These are phyloP conservation scores for Phasia obesa DNA, from an alignment of 2,888 invertebrate genomes.

Conservation along the genomic window DNA sequence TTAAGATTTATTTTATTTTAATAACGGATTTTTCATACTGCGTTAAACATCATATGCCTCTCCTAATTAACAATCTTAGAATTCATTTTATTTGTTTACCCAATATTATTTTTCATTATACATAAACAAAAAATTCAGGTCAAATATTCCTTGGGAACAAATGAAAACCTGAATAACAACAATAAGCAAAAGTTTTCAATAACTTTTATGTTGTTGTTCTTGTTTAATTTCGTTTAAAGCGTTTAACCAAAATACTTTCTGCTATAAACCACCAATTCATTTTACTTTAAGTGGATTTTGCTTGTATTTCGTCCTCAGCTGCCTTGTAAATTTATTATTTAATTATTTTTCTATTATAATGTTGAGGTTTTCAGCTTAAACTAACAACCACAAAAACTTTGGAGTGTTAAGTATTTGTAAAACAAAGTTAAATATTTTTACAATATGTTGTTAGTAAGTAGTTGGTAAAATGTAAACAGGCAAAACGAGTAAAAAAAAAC, in stretches of 20 bases:
- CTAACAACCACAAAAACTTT: constrained; percentile 56
- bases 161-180: too few relatives aligned
- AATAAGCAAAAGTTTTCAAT: constrained; percentile 25
- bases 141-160: background rate
- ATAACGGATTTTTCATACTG: too few relatives aligned
- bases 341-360: constrained; percentile 42
- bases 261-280: constrained; percentile 22
- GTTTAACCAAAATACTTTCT: constrained; percentile 20
- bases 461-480: constrained; percentile 6
- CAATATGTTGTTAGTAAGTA: constrained; percentile 28
- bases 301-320: constrained; percentile 10
- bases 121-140: background rate
- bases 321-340: constrained; percentile 37
- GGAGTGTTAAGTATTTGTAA: constrained; percentile 61
- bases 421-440: constrained; percentile 58
- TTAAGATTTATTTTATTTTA: too few relatives aligned
- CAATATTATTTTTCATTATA: background rate
- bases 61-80: too few relatives aligned
- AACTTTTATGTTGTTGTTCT: constrained; percentile 29
- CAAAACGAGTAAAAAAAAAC: background rate
- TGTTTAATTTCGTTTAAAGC: constrained; percentile 25
- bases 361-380: constrained; percentile 46
- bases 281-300: constrained; percentile 27
- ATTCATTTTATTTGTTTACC: background rate
- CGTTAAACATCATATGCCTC: too few relatives aligned